A percentile compares a stretch with the other conserved stretches of the same genome.
These are phyloP conservation scores for Cryptotermes secundus DNA, from an alignment of 1,140 invertebrate genomes.

Conservation along the genomic window DNA sequence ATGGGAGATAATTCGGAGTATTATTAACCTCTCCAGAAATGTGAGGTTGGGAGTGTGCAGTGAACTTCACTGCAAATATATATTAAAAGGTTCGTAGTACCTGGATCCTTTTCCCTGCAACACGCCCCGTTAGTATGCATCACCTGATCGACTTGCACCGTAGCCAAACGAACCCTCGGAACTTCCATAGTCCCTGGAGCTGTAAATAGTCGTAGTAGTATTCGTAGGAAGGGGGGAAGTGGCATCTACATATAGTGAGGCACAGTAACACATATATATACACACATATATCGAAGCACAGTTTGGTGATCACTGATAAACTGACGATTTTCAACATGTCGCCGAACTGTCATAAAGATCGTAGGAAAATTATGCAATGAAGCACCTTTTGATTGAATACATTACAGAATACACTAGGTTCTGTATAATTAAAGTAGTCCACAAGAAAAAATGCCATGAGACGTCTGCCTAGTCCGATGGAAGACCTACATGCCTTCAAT, in stretches of 20 bases:
- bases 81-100: constrained; percentile 30
- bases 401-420: not conserved
- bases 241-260: not conserved
- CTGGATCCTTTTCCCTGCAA: constrained; percentile 23
- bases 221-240: not conserved
- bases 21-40: not conserved
- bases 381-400: not conserved
- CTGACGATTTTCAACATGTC: not conserved
- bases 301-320: not conserved
- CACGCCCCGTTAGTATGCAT: constrained; percentile 33
- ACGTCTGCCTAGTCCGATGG: constrained; percentile 1
- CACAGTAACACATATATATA: not conserved
- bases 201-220: constrained; percentile 32
- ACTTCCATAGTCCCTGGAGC: constrained; percentile 37
- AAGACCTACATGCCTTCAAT: constrained; percentile 7
- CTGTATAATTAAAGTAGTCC: not conserved
- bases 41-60: not conserved
- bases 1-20: not conserved
- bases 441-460: constrained; percentile 19
- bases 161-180: constrained; percentile 32
- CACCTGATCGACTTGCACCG: constrained; percentile 34
- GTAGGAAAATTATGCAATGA: not conserved
- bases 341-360: not conserved
- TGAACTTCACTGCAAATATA: not conserved
- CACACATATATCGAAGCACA: constrained; percentile 11